Base-by-base conservation (phyloP, 2,113 vertebrate species). In the Oenanthe oenanthe region DNA sequence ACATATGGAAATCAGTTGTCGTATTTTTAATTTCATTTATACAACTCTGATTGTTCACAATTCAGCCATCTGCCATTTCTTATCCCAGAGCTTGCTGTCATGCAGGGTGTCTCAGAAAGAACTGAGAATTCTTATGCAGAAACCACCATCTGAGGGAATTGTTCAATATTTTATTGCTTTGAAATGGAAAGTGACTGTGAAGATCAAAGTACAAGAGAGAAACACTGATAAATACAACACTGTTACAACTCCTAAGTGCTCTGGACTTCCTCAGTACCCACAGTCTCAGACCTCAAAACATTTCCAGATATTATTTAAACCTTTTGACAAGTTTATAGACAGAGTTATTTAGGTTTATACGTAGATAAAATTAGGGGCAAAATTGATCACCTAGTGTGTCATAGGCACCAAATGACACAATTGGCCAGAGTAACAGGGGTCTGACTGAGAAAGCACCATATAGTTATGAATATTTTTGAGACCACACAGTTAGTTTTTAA, bases 171-270 rank as follows among this genome's bases (percentile, higher is more conserved):
- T 88, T 90, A 50, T 53, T 83, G 43, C 94, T 96, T 95, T 96
- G 92, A 96, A 96, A 86, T 94, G 91, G 85, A 90, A 93, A 95
- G 63, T 71, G 56, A 40, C 67, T 92, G 24, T 60, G 66, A 78
- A 76, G 87, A 95, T 95, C 93, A 95, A 95, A 96, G 91, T 38
- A 66, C 54, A 65, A 70, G 77, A 66, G 89, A 70, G 87, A 95
- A 91, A 42, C 72, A 88, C 10, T 54, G 66, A 82, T 91, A 95
- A 92, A 85, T 82, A 82, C 87, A 85, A 57, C 42, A 43, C 1
- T 79, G 73, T 91, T 95, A 92, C 74, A 73, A 72, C 24, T 82
- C 31, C 29, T 70, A 76, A 73, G 62, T 79, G 34, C 82, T 92
- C 38, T 88, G 53, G 57, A 62, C 42, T 87, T 82, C 36, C 53